Evolutionary conservation across 2,113 vertebrate genomes (phyloP).

Genomic region (Alethe castanea): DNA sequence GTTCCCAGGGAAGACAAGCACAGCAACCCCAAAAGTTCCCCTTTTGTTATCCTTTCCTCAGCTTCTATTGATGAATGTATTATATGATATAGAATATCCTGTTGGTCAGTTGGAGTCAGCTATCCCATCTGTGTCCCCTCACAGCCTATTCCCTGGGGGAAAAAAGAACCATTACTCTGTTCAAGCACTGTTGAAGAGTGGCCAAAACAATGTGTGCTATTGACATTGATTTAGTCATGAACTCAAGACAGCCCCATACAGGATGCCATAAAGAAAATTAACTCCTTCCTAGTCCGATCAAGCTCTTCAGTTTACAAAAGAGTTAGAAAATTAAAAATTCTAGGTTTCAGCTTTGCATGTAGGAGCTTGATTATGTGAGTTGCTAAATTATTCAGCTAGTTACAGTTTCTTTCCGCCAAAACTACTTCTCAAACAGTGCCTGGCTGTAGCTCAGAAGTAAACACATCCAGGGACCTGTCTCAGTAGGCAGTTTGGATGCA

Average conservation of each 20-base stretch:
- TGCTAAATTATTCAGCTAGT: not conserved
- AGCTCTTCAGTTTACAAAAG: not conserved
- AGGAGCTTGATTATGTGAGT: not conserved
- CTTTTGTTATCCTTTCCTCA: not conserved
- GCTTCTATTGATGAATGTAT: not conserved
- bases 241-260: not conserved
- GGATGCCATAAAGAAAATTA: not conserved
- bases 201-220: not conserved
- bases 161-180: not conserved
- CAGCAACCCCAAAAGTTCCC: not conserved
- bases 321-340: not conserved
- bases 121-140: not conserved
- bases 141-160: fast-evolving
- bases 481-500: not conserved
- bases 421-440: not conserved
- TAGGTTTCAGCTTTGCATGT: not conserved
- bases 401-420: not conserved
- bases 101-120: not conserved
- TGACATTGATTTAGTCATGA: not conserved
- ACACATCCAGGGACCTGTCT: not conserved
- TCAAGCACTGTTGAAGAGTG: not conserved
- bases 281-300: not conserved
- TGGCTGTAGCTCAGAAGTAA: not conserved
- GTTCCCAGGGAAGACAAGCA: not conserved
- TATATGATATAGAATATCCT: not conserved